phyloP scores from a whole-genome alignment of 1,140 invertebrate genomes.

The Drosophila trapezifrons region DNA sequence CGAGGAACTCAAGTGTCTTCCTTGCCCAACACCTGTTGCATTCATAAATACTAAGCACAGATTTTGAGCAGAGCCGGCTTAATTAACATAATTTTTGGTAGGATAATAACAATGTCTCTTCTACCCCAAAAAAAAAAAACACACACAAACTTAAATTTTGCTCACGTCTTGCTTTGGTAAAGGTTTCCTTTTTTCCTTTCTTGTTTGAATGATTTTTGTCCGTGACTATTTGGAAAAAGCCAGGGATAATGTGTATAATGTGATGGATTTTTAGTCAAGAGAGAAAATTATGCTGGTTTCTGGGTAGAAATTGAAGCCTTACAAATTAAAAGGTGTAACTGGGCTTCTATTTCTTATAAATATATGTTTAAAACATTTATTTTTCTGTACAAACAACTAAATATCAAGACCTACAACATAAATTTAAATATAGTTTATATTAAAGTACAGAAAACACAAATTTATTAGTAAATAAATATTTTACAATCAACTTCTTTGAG shows the following conservation, averaged over 20 bases:
- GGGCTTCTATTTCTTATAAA: no score
- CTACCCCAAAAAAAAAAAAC: not conserved
- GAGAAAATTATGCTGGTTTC: not conserved
- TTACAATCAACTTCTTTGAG: no score
- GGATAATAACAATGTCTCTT: slow-evolving; percentile 39
- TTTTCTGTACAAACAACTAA: no score
- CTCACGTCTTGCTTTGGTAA: slow-evolving; percentile 45
- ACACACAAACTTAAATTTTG: slow-evolving; percentile 58
- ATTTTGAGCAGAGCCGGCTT: slow-evolving; percentile 9
- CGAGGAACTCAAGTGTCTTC: slow-evolving; percentile 36
- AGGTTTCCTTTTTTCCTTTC: slow-evolving; percentile 44
- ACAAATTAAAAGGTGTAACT: no score
- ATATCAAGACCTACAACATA: no score
- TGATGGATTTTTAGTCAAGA: not conserved
- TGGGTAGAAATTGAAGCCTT: no score
- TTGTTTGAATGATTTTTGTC: not conserved
- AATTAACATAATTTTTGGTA: slow-evolving; percentile 75
- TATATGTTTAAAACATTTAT: no score
- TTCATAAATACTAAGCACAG: slow-evolving; percentile 62
- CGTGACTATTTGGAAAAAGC: slow-evolving; percentile 43
- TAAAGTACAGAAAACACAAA: no score
- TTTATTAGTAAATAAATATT: not conserved
- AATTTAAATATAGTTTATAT: not conserved
- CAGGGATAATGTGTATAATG: not conserved
- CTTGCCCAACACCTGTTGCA: slow-evolving; percentile 69